A percentile compares a stretch with the other conserved stretches of the same genome.
Evolutionary conservation across 2,113 vertebrate species (phyloP).

Genomic region (Odontesthes bonariensis): DNA sequence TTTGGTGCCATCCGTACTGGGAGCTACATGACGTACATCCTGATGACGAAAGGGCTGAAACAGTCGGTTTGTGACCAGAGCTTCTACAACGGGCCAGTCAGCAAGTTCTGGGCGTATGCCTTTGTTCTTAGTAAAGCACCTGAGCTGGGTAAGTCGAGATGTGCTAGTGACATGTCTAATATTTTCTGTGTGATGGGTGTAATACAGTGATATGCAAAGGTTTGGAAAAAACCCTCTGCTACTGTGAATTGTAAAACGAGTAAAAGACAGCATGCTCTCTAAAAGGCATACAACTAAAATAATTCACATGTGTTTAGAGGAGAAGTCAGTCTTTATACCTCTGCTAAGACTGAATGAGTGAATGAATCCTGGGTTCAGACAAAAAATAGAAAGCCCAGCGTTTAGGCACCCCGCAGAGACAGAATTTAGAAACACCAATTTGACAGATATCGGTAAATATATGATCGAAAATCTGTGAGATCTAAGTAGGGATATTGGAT

Average conservation of each 20-base stretch:
- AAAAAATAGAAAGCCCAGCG: too few relatives aligned
- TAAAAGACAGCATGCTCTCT: too few relatives aligned
- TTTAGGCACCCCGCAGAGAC: too few relatives aligned
- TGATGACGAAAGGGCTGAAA: slow-evolving; percentile 98
- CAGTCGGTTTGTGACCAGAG: slow-evolving; percentile 98
- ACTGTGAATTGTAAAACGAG: background rate
- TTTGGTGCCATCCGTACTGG: slow-evolving; percentile 98
- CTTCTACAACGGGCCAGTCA: slow-evolving; percentile 99
- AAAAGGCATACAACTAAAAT: too few relatives aligned
- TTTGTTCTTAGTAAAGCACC: slow-evolving; percentile 99
- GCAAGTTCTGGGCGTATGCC: slow-evolving; percentile 99
- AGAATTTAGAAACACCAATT: too few relatives aligned
- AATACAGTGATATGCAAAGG: background rate
- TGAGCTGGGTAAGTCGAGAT: slow-evolving; percentile 91
- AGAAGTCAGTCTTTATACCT: background rate
- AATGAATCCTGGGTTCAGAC: background rate
- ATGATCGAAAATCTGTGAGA: too few relatives aligned
- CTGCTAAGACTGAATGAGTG: background rate
- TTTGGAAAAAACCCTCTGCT: background rate
- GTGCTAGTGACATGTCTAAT: background rate
- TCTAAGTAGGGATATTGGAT: too few relatives aligned
- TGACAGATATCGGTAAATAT: too few relatives aligned
- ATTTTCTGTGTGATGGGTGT: background rate
- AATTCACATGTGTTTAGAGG: background rate
- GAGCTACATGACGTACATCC: slow-evolving; percentile 96